Base-by-base conservation (phyloP, 2,888 invertebrate species). In the Zygogramma bicolorata region DNA sequence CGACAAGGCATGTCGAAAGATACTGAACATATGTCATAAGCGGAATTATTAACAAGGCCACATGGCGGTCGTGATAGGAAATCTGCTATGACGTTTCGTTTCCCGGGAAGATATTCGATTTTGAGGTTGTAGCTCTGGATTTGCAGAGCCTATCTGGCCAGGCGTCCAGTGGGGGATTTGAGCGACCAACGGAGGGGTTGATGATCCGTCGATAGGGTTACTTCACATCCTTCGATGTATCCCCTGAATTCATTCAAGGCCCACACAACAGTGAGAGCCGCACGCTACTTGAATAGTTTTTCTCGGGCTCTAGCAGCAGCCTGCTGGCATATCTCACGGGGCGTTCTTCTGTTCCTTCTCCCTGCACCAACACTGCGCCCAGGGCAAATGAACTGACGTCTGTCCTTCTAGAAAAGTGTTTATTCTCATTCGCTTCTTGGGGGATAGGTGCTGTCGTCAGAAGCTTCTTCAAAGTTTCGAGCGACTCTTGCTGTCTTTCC, bases 181-280 rank as follows among this genome's bases (percentile, higher is more conserved):
- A 65, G 13, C 46, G 89, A 73, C 86, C 87, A 89, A 81, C 86
- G 85, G 31, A 89, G 77, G 0, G 88, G 85, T 71, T 86, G 84
- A 67, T 88, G 88, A 69, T 89, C 88, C 0, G 87, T 88, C 2
- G 83, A 72, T 0, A 88, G 77, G 0, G 74, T 74, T 20, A 87
- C 85, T 0, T 79, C 68, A 3, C 80, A 38, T 0, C 85, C 84
- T 60, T 86, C 85, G 0, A 88, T 76, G 68, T 86, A 88, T 0
- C 82, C 84, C 25, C 85, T 31, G 38, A 86, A 88, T 68, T 86
- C 86, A 25, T 80, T 63, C 0, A 86, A 73, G 4, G 85, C 84
- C 80, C 79, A 86, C 7, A 81, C 72, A 2, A 80, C 59, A 0
- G 79, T 78, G 8, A 80, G 22, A 18, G 73, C 77, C 71, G 80